Evolutionary conservation across 2,888 invertebrate genomes (phyloP), one percentile per base, ranked within the genome.

Genomic region (Cheilosia impressa): DNA sequence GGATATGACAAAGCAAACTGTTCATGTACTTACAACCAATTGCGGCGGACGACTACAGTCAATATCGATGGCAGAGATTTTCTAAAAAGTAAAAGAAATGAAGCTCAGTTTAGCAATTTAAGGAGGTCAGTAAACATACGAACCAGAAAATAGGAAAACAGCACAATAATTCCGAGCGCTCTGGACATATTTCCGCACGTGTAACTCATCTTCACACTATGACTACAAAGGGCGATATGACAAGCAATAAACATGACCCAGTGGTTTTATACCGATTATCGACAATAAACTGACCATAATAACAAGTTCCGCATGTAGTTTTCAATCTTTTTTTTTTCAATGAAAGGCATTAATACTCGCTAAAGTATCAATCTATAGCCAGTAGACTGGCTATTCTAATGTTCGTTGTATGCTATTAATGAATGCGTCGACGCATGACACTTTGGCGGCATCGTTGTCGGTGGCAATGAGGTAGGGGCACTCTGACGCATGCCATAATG

Each of bases 41-140:
- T 89, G 90, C 2, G 92, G 92, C 1, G 92, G 92, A 55, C 88
- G 87, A 69, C 89, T 90, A 27, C 92, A 92, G 71, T 92, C 90
- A 55, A 91, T 90, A 9, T 88, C 80, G 38, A 88, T 88, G 1
- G 80, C 84, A 24, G 1, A 17, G 1, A 22, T 22, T 9, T 38
- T 53, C 83, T 83, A 4, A 13, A 38, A 38, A 3, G 3, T 22
- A 17, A 15, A 15, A 38, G 17, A 1, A 1, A 15, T 19, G 17
- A n/a, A 1, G 9, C 13, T 47, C 0, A 17, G n/a, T 3, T 5
- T 13, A 13, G 6, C 15, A 17, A 22, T 3, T 15, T n/a, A 10
- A 4, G 0, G 1, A 4, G 3, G 9, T 34, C 2, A 6, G 9
- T 13, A 31, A 0, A 7, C 2, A 9, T 22, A 80, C 80, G 80